Evolutionary conservation across 2,797 vertebrate species (phyloP).

Genomic region (Liparis tanakae): DNA sequence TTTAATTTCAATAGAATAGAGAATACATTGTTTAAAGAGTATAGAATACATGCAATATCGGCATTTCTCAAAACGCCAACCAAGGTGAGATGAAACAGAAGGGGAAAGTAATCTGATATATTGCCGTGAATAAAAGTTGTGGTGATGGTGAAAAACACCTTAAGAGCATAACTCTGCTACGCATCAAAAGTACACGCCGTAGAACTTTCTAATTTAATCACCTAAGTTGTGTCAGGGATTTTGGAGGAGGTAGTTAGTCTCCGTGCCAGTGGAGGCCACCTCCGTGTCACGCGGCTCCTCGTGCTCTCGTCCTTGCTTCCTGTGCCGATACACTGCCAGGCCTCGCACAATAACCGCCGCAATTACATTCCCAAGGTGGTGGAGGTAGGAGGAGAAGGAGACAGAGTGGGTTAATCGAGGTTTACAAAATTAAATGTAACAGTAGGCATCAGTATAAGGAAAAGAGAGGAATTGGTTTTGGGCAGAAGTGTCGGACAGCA

Average conservation of each 20-base stretch:
- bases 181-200: conserved; percentile 65
- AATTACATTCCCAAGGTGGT: conserved; percentile 74
- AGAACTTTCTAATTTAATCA: conserved; percentile 76
- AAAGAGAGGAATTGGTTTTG: conserved; percentile 39
- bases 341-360: conserved; percentile 49
- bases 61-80: conserved; percentile 48
- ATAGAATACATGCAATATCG: conserved; percentile 34
- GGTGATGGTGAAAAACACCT: conserved; percentile 67
- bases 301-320: conserved; percentile 29
- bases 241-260: conserved; percentile 58
- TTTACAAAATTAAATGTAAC: conserved; percentile 10
- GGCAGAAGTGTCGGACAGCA: conserved; percentile 38
- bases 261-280: conserved; percentile 63
- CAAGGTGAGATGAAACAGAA: conserved; percentile 57
- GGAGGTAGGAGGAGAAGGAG: conserved; percentile 30
- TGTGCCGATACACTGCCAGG: conserved; percentile 51
- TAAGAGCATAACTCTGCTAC: conserved; percentile 63
- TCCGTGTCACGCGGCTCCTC: conserved; percentile 48
- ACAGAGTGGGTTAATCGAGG: conserved; percentile 13
- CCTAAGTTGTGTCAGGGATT: conserved; percentile 69
- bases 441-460: conserved; percentile 31
- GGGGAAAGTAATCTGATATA: conserved; percentile 71
- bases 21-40: conserved; percentile 39
- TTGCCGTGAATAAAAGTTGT: conserved; percentile 63
- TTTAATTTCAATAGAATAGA: conserved; percentile 23